Conservation (phyloP, 2,888 invertebrate genomes). For the Apoda limacodes region DNA sequence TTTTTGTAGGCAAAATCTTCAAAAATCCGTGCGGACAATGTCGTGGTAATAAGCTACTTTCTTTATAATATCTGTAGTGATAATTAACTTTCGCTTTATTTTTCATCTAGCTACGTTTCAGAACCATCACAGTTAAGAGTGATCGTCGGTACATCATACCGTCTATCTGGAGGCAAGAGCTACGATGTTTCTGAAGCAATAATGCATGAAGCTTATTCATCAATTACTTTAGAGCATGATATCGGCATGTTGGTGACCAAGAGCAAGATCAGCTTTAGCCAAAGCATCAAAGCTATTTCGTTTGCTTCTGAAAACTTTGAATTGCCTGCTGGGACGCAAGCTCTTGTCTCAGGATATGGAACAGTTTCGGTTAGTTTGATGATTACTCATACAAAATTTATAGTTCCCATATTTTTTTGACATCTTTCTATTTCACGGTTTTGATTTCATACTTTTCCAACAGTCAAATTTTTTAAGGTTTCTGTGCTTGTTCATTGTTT, state of each 20-base stretch:
- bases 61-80: too few species aligned
- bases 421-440: too few species aligned
- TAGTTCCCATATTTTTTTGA: too few species aligned
- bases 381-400: too few species aligned
- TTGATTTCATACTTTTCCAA: too few species aligned
- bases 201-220: constrained; percentile 38
- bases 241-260: constrained; percentile 41
- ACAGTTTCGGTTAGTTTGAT: too few species aligned
- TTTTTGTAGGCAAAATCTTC: too few species aligned
- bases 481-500: too few species aligned
- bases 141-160: constrained; percentile 39
- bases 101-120: constrained; percentile 31
- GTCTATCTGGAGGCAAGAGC: constrained; percentile 37
- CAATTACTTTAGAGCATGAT: constrained; percentile 39
- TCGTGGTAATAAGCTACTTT: too few species aligned
- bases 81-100: constrained; percentile 1
- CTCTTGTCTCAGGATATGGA: constrained; percentile 56
- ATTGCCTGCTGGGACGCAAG: constrained; percentile 37
- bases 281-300: constrained; percentile 29
- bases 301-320: constrained; percentile 28
- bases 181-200: constrained; percentile 33
- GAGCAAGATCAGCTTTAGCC: constrained; percentile 31
- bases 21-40: too few species aligned
- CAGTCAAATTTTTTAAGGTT: too few species aligned
- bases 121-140: constrained; percentile 32